Conservation (phyloP, 2,113 vertebrate species). For the Danio rerio region GRCz12tu NC_133197.1:22438001-22438500, state of each 20-base stretch:
- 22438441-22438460: constrained; percentile 69
- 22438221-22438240: constrained; percentile 59
- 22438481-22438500: constrained; percentile 50
- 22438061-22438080: neutral
- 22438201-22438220: constrained; percentile 44
- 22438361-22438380: constrained; percentile 72
- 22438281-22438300: constrained; percentile 63
- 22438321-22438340: constrained; percentile 57
- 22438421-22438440: constrained; percentile 59
- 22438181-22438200: neutral
- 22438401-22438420: constrained; percentile 69
- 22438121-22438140: neutral
- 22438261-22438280: constrained; percentile 70
- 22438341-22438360: constrained; percentile 78
- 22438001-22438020: neutral
- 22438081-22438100: neutral
- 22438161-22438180: neutral
- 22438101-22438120: neutral
- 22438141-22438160: neutral
- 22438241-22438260: constrained; percentile 74
- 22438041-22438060: neutral
- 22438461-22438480: constrained; percentile 52
- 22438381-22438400: constrained; percentile 57
- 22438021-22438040: neutral
- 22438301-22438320: constrained; percentile 48